phyloP scores from a whole-genome alignment of 1,140 invertebrate species.

The Scaptomyza hsui region DNA sequence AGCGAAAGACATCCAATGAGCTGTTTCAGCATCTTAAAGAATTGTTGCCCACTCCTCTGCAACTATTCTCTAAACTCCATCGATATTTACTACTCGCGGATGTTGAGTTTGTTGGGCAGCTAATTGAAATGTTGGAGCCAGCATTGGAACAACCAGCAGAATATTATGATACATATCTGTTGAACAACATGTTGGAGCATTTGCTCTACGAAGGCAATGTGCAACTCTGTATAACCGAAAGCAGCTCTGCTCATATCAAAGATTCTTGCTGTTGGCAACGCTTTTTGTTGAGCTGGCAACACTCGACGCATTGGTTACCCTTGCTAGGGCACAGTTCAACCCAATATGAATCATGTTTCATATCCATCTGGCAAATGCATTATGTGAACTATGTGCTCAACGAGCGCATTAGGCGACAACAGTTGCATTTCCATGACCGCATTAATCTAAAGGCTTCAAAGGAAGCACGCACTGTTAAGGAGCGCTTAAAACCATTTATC shows the following conservation, averaged over 20 bases:
- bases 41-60: not conserved
- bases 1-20: conserved; percentile 19
- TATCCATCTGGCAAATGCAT: conserved; percentile 50
- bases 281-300: conserved; percentile 38
- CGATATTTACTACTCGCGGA: conserved; percentile 52
- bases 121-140: conserved; percentile 42
- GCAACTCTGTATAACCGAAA: conserved; percentile 29
- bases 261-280: conserved; percentile 35
- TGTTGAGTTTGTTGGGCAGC: conserved; percentile 20
- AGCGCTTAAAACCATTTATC: conserved; percentile 18
- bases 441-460: not conserved
- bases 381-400: conserved; percentile 47
- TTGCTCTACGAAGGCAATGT: not conserved
- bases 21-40: not conserved
- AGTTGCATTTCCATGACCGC: conserved; percentile 11
- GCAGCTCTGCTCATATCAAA: not conserved
- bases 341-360: conserved; percentile 31
- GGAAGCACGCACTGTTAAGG: not conserved
- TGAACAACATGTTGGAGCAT: conserved; percentile 31
- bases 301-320: conserved; percentile 19
- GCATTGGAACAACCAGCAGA: conserved; percentile 22
- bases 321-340: conserved; percentile 18
- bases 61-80: conserved; percentile 36
- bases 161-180: conserved; percentile 4
- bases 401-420: conserved; percentile 26